phyloP scores from a whole-genome alignment of 1,140 invertebrate genomes.

The Agrypnia vestita region DNA sequence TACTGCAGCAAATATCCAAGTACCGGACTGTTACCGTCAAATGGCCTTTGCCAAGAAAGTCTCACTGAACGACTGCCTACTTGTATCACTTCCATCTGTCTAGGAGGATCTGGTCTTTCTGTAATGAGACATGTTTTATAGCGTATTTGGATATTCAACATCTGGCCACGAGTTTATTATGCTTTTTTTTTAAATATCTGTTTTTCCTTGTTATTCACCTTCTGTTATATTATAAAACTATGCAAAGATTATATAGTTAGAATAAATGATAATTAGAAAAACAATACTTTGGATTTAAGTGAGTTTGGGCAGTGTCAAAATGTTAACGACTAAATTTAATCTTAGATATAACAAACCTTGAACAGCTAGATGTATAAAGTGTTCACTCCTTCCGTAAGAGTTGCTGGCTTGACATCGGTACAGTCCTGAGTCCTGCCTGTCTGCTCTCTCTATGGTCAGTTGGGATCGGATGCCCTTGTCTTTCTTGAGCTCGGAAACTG shows the following conservation, averaged over 20 bases:
- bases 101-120: conserved; percentile 84
- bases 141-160: too few species aligned
- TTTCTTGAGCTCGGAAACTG: conserved; percentile 78
- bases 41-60: conserved; percentile 83
- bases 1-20: conserved; percentile 84
- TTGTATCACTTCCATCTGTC: conserved; percentile 78
- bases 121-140: conserved; percentile 40
- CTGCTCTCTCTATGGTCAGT: conserved; percentile 78
- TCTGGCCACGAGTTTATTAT: too few species aligned
- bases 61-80: conserved; percentile 81
- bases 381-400: conserved; percentile 87
- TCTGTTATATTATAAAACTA: too few species aligned
- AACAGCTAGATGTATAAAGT: conserved; percentile 87
- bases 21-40: conserved; percentile 87
- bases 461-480: conserved; percentile 81
- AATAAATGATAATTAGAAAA: too few species aligned
- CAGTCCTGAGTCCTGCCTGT: conserved; percentile 86
- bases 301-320: too few species aligned
- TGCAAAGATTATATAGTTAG: too few species aligned
- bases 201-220: too few species aligned
- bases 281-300: too few species aligned
- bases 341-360: conserved; percentile 76
- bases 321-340: too few species aligned
- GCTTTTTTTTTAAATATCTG: too few species aligned
- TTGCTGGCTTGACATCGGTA: conserved; percentile 92